A percentile compares a stretch with the other conserved stretches of the same genome.
phyloP scores from a whole-genome alignment of 2,888 invertebrate species.

The Latrodectus elegans region DNA sequence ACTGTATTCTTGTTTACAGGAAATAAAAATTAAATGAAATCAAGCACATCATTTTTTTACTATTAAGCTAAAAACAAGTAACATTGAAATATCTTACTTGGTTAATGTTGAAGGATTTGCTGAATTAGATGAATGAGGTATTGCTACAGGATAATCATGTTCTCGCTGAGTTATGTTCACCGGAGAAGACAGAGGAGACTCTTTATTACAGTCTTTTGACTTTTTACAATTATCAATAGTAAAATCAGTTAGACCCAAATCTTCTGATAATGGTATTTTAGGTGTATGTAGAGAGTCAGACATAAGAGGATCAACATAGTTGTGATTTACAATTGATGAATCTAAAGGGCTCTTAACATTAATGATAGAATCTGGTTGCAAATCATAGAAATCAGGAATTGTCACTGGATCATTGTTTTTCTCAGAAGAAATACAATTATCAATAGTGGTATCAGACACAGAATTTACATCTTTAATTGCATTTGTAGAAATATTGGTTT shows the following conservation, averaged over 20 bases:
- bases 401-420: not conserved
- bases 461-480: not conserved
- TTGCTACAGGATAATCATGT: constrained; percentile 50
- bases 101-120: constrained; percentile 19
- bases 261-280: constrained; percentile 19
- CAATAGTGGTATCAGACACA: not conserved
- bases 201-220: not conserved
- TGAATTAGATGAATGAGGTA: not conserved
- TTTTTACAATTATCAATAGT: not conserved
- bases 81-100: constrained; percentile 15
- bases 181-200: not conserved
- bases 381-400: constrained; percentile 27
- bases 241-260: not conserved
- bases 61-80: not conserved
- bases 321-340: constrained; percentile 13
- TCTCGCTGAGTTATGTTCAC: constrained; percentile 14
- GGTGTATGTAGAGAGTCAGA: constrained; percentile 54
- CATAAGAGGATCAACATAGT: constrained; percentile 39
- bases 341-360: not conserved
- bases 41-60: no score
- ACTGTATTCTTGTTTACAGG: no score
- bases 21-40: no score
- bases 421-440: not conserved
- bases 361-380: constrained; percentile 26
- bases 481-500: not conserved